Base-by-base conservation (phyloP, 53 echinoderm and acorn worm genomes). In the Henricia sp. region DNA sequence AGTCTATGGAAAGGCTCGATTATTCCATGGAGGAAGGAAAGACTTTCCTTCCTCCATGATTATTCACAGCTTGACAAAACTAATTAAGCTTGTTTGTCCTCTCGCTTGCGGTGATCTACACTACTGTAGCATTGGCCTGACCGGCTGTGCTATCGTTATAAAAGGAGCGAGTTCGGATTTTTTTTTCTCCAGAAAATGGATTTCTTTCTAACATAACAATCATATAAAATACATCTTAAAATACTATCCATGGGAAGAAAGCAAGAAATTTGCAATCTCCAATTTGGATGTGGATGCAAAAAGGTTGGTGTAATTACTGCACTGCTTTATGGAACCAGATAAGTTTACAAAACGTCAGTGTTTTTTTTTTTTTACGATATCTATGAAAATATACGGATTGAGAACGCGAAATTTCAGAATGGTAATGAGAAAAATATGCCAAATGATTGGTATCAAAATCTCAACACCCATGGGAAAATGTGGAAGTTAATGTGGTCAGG, bases 11-110 rank as follows among this genome's bases (percentile, higher is more conserved):
- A n/a, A n/a, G n/a, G 5, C 8, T 46, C 48, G 8, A 8, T 46
- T 14, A 10, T 46, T 8, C 8, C 8, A 46, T n/a, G n/a, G n/a
- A n/a, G n/a, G n/a, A n/a, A n/a, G n/a, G 10, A 39, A 17, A 38
- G 37, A 67, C 12, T 4, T 14, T 35, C 2, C 19, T 3, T 20
- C 37, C 3, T 10, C 35, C 32, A 3, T 12, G 46, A 43, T 42
- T 26, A 43, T 43, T 43, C 40, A 16, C 48, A 24, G 46, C 44
- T 70, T 0, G 44, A 10, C 9, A 37, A 70, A 70, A 67, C 46
- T 70, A 70, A 70, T 70, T 70, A 70, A 70, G 42, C 70, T 70
- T 29, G 70, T 21, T 25, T 43, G 14, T 26, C 11, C 44, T 42
- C 44, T 16, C 41, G 41, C n/a, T 70, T 43, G 70, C 70, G 43